Conservation (phyloP, 2,888 invertebrate genomes). For the Theretra japonica region DNA sequence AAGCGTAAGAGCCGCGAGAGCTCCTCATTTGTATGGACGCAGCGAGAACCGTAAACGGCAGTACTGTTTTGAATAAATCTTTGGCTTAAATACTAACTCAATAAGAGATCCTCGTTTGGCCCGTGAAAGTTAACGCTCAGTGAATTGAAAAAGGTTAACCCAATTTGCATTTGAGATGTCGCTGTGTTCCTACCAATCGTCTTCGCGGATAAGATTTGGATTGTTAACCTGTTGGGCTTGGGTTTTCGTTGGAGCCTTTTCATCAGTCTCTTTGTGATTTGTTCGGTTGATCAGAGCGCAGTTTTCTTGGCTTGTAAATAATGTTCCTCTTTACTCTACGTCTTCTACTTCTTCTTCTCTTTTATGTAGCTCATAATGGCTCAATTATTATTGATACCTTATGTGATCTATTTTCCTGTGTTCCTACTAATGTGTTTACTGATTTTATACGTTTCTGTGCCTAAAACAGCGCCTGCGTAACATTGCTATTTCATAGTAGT, state of each 20-base stretch:
- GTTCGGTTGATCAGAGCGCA: neutral
- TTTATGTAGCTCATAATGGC: no score
- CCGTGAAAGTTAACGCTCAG: slow-evolving; percentile 64
- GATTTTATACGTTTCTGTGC: no score
- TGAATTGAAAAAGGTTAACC: slow-evolving; percentile 75
- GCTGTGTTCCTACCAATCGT: slow-evolving; percentile 27
- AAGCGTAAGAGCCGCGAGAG: slow-evolving; percentile 38
- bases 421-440: no score
- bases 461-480: no score
- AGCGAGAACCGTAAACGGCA: slow-evolving; percentile 56
- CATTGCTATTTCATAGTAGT: no score
- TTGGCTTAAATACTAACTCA: slow-evolving; percentile 74
- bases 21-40: slow-evolving; percentile 67
- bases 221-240: slow-evolving; percentile 51
- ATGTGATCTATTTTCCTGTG: no score
- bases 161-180: slow-evolving; percentile 69
- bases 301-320: no score
- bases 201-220: slow-evolving; percentile 40
- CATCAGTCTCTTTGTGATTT: neutral
- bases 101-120: slow-evolving; percentile 67
- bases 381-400: no score
- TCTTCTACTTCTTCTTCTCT: no score
- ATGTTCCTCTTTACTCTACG: no score
- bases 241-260: slow-evolving; percentile 13
- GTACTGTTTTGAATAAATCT: slow-evolving; percentile 78